Base-by-base conservation (phyloP, 1,140 invertebrate species). In the Heliconius eleuchia region DNA sequence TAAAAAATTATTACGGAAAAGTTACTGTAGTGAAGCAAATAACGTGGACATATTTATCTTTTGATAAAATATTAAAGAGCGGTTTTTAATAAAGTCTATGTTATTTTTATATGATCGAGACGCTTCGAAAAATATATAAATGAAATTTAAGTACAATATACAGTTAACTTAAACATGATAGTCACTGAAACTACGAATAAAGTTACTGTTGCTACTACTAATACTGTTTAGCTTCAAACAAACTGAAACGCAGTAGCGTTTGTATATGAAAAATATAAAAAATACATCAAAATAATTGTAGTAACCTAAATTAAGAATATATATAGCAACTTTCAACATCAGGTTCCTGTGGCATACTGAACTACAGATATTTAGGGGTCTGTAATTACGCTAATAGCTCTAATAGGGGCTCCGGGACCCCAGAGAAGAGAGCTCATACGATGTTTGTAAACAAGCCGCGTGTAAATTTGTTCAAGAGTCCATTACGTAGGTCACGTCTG, bases 351-450 rank as follows among this genome's bases (percentile, higher is more conserved):
- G n/a, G n/a, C 34, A 39, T 66, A 76, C 50, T 76, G n/a, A 76
- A 66, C 57, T 23, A 76, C 57, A 23, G 73, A 66, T 75, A 79
- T 75, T 50, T 78, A 9, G 78, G 73, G 52, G 57, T 55, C 34
- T 55, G 78, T 79, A 79, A 79, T 79, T 79, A 79, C 30, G 73
- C 73, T 79, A 79, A 79, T 79, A 75, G 78, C 78, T 75, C 73
- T 79, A 79, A 79, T 79, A 74, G 73, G 73, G 78, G 52, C 74
- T 52, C 42, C 66, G 39, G 60, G 73, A 46, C 30, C 73, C 73
- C 78, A n/a, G 37, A 39, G 71, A 66, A 70, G 13, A 72, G 18
- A 50, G 50, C 55, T 75, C 60, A 79, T 57, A 30, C 42, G 60
- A 70, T 57, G 73, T 74, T 71, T 75, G 66, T 79, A 71, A 79